phyloP scores from a whole-genome alignment of 1,140 invertebrate genomes.

The Solen grandis region DNA sequence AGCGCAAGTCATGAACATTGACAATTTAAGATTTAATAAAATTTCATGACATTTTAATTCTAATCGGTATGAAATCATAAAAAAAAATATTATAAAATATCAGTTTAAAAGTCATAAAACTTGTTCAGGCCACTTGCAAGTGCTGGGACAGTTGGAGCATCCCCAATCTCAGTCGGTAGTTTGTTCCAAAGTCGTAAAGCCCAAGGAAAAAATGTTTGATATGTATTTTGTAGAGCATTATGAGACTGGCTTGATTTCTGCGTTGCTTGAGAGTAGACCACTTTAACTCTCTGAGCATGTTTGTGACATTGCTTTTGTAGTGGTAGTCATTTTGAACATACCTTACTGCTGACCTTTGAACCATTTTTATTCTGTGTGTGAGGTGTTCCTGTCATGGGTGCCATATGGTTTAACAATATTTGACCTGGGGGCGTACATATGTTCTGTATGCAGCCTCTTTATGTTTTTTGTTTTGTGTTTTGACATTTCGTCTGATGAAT shows the following conservation, averaged over 20 bases:
- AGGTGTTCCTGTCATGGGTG: slow-evolving; percentile 5
- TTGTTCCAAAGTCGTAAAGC: too few relatives aligned
- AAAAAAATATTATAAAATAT: too few relatives aligned
- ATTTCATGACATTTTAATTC: too few relatives aligned
- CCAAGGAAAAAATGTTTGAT: too few relatives aligned
- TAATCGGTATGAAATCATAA: too few relatives aligned
- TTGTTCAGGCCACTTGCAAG: too few relatives aligned
- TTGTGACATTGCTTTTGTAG: slow-evolving; percentile 4
- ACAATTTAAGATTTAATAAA: too few relatives aligned
- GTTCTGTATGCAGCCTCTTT: too few relatives aligned
- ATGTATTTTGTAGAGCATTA: slow-evolving; percentile 47
- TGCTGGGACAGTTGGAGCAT: too few relatives aligned
- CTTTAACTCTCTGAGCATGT: slow-evolving; percentile 14
- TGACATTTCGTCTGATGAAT: slow-evolving; percentile 17
- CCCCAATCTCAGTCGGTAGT: too few relatives aligned
- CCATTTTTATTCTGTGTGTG: slow-evolving; percentile 6
- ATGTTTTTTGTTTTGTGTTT: slow-evolving; percentile 28
- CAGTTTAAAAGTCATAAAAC: too few relatives aligned
- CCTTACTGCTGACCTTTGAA: slow-evolving; percentile 20
- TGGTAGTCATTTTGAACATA: slow-evolving; percentile 27
- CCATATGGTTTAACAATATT: slow-evolving; percentile 37
- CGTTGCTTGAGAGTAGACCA: slow-evolving; percentile 8
- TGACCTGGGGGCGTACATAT: slow-evolving; percentile 1
- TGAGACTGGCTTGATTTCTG: slow-evolving; percentile 9
- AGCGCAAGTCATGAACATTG: too few relatives aligned